These are phyloP conservation scores for Dascillus cervinus DNA, from an alignment of 2,888 invertebrate species.

Conservation along the genomic window DNA sequence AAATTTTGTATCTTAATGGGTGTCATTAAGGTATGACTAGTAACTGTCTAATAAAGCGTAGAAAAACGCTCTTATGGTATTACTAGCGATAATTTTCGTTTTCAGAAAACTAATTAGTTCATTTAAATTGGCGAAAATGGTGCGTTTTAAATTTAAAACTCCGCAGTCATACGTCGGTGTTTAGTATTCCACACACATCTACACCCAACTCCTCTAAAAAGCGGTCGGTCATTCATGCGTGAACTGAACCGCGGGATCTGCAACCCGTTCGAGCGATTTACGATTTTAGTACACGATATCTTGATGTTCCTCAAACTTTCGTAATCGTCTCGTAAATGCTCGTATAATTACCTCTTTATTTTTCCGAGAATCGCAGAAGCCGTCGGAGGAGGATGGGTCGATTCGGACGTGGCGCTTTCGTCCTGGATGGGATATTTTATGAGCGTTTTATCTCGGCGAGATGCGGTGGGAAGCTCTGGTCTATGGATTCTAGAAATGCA, in stretches of 20 bases:
- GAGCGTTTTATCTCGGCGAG: too few species aligned
- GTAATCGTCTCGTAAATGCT: not conserved
- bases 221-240: conserved; percentile 25
- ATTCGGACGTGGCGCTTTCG: not conserved
- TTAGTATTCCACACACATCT: conserved; percentile 20
- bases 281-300: conserved; percentile 35
- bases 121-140: too few species aligned
- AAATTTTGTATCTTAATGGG: too few species aligned
- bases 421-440: not conserved
- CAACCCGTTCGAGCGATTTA: conserved; percentile 25
- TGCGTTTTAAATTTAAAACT: too few species aligned
- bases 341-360: not conserved
- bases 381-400: too few species aligned
- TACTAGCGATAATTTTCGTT: too few species aligned
- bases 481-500: conserved; percentile 11
- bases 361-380: too few species aligned
- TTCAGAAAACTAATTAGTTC: too few species aligned
- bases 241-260: conserved; percentile 22
- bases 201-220: conserved; percentile 19
- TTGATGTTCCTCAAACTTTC: conserved; percentile 26
- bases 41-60: too few species aligned
- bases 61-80: too few species aligned
- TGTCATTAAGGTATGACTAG: too few species aligned
- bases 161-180: too few species aligned
- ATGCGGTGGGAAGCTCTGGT: not conserved